Evolutionary conservation across 2,113 vertebrate genomes (phyloP), one percentile per base, ranked within the genome.

Genomic region (Centrocercus urophasianus): DNA sequence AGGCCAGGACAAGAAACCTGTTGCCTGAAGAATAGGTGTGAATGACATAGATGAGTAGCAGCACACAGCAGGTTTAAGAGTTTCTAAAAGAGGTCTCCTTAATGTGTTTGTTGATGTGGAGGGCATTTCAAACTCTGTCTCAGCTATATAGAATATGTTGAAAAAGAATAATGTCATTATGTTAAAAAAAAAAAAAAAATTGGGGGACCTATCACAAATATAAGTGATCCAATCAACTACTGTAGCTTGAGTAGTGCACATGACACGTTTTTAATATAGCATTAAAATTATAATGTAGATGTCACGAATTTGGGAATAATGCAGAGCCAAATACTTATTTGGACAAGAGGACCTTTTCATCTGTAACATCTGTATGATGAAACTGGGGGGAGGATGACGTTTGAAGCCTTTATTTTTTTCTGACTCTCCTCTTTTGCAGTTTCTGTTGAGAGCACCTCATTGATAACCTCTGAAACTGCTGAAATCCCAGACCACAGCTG

Each of bases 361-460:
- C 32, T 24, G 14, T 54, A 73, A 57, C 13, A 6, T 40, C 0
- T 32, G 13, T 27, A 4, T 38, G 22, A 36, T 40, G 57, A 56
- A 47, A 11, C 4, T 1, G 3, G 56, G 22, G 1, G 5, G 24
- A 34, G 47, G 5, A 32, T 15, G 15, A 1, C 13, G 2, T 20
- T 34, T 42, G 38, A 56, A 50, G 47, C 36, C 69, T 80, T 80
- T 12, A 3, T 74, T 83, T 77, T 76, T 81, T 40, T 90, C 38
- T 34, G 24, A 59, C 82, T 72, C 27, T 86, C 59, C 78, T 90
- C 24, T 88, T 89, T 93, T 83, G 25, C 96, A 99, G 98, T 97
- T 66, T 98, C 98, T 20, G 98, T 98, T 86, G 98, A 98, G 94
- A 98, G 98, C 71, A 96, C 98, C 6, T 98, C 98, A 32, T 91